Conservation (phyloP, 2,797 vertebrate genomes). For the Melanotaenia trifasciata region DNA sequence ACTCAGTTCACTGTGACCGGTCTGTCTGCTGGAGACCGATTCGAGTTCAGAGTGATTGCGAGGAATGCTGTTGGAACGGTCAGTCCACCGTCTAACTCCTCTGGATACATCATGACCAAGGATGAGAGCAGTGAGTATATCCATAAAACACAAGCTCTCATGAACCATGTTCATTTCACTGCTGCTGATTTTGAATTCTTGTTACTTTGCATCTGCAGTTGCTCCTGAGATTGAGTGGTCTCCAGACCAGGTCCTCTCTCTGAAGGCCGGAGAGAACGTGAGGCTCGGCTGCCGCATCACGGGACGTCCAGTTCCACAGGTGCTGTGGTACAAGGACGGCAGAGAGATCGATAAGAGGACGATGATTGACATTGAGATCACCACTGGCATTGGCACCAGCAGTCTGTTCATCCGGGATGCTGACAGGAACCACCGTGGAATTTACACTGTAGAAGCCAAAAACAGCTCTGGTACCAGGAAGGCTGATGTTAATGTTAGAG, state of each 20-base stretch:
- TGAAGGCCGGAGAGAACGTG: conserved; percentile 94
- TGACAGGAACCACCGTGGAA: conserved; percentile 91
- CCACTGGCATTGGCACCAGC: conserved; percentile 89
- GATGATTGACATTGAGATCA: conserved; percentile 89
- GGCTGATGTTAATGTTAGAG: conserved; percentile 93
- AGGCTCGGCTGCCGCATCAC: conserved; percentile 89
- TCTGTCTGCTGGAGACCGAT: conserved; percentile 93
- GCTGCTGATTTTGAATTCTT: not conserved
- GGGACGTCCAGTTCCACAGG: conserved; percentile 93
- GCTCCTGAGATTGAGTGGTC: conserved; percentile 92
- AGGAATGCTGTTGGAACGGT: conserved; percentile 97
- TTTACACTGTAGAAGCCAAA: conserved; percentile 95
- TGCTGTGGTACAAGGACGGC: conserved; percentile 95
- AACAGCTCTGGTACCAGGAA: conserved; percentile 91
- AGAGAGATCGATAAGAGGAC: conserved; percentile 93
- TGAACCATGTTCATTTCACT: not conserved
- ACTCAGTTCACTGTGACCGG: conserved; percentile 95
- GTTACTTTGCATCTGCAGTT: conserved; percentile 78
- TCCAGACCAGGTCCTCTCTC: conserved; percentile 87
- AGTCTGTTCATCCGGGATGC: conserved; percentile 93
- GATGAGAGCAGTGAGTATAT: conserved; percentile 93
- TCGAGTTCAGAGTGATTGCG: conserved; percentile 96
- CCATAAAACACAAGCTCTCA: not conserved
- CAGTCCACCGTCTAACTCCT: conserved; percentile 97
- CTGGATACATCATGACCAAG: conserved; percentile 96